Percentiles rank a stretch among this genome's conserved stretches.
Conservation (phyloP, 2,888 invertebrate species). For the Caenorhabditis afra region DNA sequence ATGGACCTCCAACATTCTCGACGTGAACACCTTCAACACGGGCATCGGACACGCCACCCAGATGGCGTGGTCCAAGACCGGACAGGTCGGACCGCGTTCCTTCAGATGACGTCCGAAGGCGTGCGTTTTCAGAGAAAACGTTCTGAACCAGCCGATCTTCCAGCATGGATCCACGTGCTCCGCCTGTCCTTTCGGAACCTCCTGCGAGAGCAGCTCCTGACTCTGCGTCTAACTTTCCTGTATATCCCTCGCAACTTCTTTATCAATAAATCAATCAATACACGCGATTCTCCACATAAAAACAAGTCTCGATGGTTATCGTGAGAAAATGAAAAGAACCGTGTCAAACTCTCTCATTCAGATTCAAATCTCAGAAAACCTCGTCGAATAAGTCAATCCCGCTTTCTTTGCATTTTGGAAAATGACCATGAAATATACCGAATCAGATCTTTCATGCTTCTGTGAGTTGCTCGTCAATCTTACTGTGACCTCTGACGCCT, state of each 20-base stretch:
- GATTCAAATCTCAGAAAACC: too few relatives aligned
- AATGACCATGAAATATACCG: too few relatives aligned
- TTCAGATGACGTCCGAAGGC: conserved; percentile 5
- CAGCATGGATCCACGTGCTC: conserved; percentile 27
- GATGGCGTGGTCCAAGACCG: conserved; percentile 47
- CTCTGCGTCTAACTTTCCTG: conserved; percentile 20
- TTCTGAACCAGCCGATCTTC: conserved; percentile 28
- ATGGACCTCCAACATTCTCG: conserved; percentile 41
- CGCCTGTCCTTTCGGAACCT: conserved; percentile 30
- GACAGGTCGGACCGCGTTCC: conserved; percentile 15
- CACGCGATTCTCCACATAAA: too few relatives aligned
- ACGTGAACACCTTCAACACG: conserved; percentile 31
- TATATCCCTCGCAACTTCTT: background rate
- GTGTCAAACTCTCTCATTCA: too few relatives aligned
- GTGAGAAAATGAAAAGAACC: too few relatives aligned
- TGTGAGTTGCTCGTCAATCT: too few relatives aligned
- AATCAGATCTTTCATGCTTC: too few relatives aligned
- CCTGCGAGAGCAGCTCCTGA: conserved; percentile 21
- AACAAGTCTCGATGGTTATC: too few relatives aligned
- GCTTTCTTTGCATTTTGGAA: too few relatives aligned
- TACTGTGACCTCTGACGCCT: too few relatives aligned
- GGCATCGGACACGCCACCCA: conserved; percentile 58
- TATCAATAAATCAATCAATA: conserved; percentile 5
- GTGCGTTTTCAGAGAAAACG: conserved; percentile 36
- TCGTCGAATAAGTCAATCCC: too few relatives aligned